Conservation (phyloP, 2,888 invertebrate genomes). For the Stenchaetothrips biformis region DNA sequence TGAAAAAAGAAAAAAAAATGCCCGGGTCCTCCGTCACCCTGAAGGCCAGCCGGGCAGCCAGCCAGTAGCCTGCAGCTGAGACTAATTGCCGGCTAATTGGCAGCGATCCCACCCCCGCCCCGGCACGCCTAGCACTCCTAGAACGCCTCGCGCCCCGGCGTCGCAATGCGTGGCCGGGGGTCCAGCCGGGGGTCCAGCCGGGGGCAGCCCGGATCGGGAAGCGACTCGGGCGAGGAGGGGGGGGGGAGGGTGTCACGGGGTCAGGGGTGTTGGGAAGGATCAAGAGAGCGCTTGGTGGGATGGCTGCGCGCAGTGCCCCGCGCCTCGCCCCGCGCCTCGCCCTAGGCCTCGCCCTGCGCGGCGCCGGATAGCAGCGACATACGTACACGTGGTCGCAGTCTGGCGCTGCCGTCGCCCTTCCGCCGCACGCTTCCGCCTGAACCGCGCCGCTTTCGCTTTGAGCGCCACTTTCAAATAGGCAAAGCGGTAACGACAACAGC, state of each 20-base stretch:
- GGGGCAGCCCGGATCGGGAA: neutral
- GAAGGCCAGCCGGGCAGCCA: no score
- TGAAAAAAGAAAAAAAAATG: no score
- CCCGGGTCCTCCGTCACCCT: no score
- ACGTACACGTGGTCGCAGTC: slow-evolving; percentile 2
- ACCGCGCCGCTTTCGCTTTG: neutral
- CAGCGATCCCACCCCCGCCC: no score
- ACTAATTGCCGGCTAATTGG: no score
- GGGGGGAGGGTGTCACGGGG: neutral
- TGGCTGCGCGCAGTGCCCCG: neutral
- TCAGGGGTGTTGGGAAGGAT: neutral
- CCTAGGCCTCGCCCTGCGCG: no score
- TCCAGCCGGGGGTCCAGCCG: neutral
- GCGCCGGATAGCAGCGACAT: no score
- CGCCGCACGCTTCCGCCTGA: slow-evolving; percentile 20
- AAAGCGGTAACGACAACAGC: no score
- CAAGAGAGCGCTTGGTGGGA: neutral
- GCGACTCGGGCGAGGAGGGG: neutral
- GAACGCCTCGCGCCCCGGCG: neutral
- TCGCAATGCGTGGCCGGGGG: neutral
- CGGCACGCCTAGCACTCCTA: neutral
- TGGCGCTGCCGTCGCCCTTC: slow-evolving; percentile 29
- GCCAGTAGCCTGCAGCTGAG: no score
- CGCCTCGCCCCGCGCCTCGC: neutral
- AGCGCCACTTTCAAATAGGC: no score